phyloP scores from a whole-genome alignment of 2,888 invertebrate genomes.

The Hypercompe scribonia region DNA sequence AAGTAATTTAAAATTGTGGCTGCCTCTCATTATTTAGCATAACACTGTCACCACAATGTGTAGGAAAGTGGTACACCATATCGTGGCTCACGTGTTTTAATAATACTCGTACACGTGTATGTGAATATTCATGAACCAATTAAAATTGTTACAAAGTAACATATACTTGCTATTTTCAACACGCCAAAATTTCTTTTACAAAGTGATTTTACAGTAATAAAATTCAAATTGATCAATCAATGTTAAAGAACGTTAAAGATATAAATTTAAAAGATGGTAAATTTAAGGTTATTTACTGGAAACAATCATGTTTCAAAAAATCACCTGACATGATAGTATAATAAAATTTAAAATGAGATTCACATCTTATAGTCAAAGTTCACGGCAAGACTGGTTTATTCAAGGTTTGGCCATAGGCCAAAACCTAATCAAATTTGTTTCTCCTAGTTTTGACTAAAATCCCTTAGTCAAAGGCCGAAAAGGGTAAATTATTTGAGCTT shows the following conservation, averaged over 20 bases:
- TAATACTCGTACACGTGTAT: conserved; percentile 8
- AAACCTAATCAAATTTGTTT: no score
- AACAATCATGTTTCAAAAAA: not conserved
- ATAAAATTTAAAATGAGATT: not conserved
- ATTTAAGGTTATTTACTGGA: not conserved
- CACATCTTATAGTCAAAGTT: no score
- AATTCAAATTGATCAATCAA: not conserved
- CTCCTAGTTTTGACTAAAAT: no score
- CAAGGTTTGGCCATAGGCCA: no score
- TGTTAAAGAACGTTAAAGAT: not conserved
- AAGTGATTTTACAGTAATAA: not conserved
- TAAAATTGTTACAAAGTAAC: conserved; percentile 18
- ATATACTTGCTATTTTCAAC: conserved; percentile 2
- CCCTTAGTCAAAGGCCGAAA: no score
- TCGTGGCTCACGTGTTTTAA: conserved; percentile 12
- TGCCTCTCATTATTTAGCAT: conserved; percentile 1
- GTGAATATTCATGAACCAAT: conserved; percentile 22
- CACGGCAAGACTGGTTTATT: no score
- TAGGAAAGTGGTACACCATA: conserved; percentile 3
- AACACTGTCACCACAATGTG: conserved; percentile 5
- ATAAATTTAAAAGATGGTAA: not conserved
- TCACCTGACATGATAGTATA: not conserved
- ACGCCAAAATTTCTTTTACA: conserved; percentile 2
- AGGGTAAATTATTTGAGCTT: no score
- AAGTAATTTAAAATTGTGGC: not conserved